phyloP scores from a whole-genome alignment of 2,113 vertebrate species.

The Trogon melanurus region DNA sequence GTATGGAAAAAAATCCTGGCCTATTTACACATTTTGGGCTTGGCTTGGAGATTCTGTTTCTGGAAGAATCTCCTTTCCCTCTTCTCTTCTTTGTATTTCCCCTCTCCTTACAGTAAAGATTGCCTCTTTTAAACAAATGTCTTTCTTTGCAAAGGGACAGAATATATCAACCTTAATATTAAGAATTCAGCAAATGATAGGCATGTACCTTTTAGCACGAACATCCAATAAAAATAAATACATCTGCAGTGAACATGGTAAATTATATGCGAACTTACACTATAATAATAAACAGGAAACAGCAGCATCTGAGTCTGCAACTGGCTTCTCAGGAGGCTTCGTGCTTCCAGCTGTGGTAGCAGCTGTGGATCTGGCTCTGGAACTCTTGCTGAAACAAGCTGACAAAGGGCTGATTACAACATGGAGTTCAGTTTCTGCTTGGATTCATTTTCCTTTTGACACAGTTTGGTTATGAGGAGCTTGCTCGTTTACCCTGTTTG shows the following conservation, averaged over 20 bases:
- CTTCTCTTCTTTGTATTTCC: background rate
- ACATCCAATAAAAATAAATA: constrained; percentile 70
- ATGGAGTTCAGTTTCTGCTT: constrained; percentile 53
- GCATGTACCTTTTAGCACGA: constrained; percentile 50
- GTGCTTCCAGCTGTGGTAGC: constrained; percentile 63
- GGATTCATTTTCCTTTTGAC: constrained; percentile 47
- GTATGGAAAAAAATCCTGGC: background rate
- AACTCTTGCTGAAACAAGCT: constrained; percentile 48
- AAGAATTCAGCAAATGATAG: constrained; percentile 35
- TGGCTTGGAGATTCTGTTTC: constrained; percentile 21
- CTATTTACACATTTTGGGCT: background rate
- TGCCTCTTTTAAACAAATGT: constrained; percentile 27
- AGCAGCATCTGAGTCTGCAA: constrained; percentile 68
- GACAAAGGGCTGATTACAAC: constrained; percentile 62
- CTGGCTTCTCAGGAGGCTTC: constrained; percentile 62
- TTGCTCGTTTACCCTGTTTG: constrained; percentile 11
- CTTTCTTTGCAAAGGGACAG: constrained; percentile 18
- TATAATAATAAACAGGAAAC: constrained; percentile 75
- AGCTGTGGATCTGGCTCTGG: constrained; percentile 60
- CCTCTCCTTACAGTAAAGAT: background rate
- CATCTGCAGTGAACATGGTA: constrained; percentile 65
- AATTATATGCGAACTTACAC: constrained; percentile 63
- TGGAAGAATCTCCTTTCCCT: background rate
- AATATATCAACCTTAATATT: constrained; percentile 26
- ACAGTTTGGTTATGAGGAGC: constrained; percentile 3